Conservation (phyloP, 2,113 vertebrate genomes). For the Chitala chitala region DNA sequence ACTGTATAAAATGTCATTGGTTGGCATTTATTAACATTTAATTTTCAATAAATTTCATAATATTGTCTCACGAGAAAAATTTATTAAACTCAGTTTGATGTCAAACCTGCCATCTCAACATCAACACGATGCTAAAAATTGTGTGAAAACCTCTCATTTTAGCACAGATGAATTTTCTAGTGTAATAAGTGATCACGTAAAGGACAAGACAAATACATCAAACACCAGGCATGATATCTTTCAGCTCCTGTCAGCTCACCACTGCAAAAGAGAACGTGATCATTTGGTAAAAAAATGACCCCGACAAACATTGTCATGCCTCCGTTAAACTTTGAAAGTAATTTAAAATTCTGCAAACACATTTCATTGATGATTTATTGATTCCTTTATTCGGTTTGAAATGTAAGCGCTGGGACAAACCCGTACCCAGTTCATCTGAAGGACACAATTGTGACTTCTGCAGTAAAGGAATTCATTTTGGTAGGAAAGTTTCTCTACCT, state of each 20-base stretch:
- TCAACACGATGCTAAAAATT: neutral
- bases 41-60: neutral
- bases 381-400: neutral
- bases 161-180: neutral
- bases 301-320: neutral
- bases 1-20: conserved; percentile 19
- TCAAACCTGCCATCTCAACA: too few relatives aligned
- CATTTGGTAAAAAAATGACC: neutral
- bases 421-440: conserved; percentile 2
- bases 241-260: neutral
- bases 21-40: conserved; percentile 21
- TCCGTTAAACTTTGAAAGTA: too few relatives aligned
- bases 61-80: neutral
- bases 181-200: neutral
- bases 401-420: neutral
- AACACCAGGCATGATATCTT: neutral
- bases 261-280: neutral
- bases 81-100: neutral
- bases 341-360: neutral
- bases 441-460: conserved; percentile 5
- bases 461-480: neutral
- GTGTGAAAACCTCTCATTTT: neutral
- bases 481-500: conserved; percentile 16
- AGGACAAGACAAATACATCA: neutral
- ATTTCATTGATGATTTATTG: neutral